These are phyloP conservation scores for Amblyopsis rosae DNA, from an alignment of 2,113 vertebrate genomes.

Conservation along the genomic window DNA sequence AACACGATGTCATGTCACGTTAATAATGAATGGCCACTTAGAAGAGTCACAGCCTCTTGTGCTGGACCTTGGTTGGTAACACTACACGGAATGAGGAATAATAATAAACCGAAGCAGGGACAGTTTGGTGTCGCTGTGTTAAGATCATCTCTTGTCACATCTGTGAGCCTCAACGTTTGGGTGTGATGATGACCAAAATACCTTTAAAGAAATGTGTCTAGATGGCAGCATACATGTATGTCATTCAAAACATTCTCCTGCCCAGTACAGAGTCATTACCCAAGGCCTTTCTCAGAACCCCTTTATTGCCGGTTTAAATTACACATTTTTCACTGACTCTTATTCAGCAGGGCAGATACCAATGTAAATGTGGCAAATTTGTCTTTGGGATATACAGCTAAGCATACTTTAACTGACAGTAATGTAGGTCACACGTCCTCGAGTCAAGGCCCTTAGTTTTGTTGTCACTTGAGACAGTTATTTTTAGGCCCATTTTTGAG, in stretches of 20 bases:
- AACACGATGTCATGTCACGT: too few species aligned
- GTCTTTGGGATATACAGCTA: conserved; percentile 7
- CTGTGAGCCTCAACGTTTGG: too few species aligned
- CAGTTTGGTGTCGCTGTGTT: too few species aligned
- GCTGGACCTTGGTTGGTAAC: neutral
- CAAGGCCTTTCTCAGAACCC: conserved; percentile 1
- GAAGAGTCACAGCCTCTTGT: too few species aligned
- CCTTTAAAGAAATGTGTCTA: neutral
- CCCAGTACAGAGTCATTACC: neutral
- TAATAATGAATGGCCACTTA: too few species aligned
- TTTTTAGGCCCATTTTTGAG: conserved; percentile 77
- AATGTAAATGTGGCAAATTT: conserved; percentile 5
- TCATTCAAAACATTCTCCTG: neutral
- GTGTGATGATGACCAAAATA: neutral
- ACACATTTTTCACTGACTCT: neutral
- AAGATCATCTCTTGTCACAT: too few species aligned
- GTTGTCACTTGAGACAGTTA: conserved; percentile 81
- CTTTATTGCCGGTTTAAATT: conserved; percentile 8
- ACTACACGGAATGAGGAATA: neutral
- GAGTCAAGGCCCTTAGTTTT: conserved; percentile 65
- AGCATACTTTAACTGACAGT: conserved; percentile 36
- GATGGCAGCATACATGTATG: neutral
- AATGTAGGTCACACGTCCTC: conserved; percentile 65
- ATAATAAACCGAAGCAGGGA: too few species aligned
- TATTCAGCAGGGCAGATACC: neutral